Conservation (phyloP, 1,140 invertebrate genomes). For the Trichonephila inaurata region DNA sequence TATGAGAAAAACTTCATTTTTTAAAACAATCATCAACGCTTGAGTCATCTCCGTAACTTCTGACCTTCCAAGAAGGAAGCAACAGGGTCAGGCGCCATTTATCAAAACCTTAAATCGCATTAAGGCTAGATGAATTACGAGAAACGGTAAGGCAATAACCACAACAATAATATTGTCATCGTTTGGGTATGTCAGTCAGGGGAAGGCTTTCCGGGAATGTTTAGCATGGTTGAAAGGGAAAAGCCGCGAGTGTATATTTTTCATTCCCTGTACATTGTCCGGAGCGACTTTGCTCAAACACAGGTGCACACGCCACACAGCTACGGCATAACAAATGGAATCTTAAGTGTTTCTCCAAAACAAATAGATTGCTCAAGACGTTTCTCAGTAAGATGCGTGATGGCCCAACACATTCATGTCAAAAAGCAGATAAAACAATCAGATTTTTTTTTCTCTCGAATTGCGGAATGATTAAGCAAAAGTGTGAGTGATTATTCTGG, state of each 20-base stretch:
- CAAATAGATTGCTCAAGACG: slow-evolving; percentile 34
- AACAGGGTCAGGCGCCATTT: neutral
- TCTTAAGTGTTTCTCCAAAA: slow-evolving; percentile 53
- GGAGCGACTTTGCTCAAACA: slow-evolving; percentile 13
- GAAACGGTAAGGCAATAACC: slow-evolving; percentile 10
- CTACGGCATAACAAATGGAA: slow-evolving; percentile 12
- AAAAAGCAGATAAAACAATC: slow-evolving; percentile 3
- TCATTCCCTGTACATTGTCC: neutral
- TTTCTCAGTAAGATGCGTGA: neutral
- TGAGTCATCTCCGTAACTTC: neutral
- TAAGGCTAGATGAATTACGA: neutral
- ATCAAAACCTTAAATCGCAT: neutral
- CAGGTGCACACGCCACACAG: neutral
- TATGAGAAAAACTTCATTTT: neutral
- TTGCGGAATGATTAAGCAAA: neutral
- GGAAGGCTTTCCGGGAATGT: neutral
- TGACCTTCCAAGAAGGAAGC: neutral
- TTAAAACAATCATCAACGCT: neutral
- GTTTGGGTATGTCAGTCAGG: neutral
- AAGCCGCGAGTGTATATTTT: neutral
- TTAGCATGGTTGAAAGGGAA: neutral
- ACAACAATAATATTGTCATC: slow-evolving; percentile 47
- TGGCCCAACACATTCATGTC: neutral
- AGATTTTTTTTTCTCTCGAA: neutral
- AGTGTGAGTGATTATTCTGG: neutral